These are phyloP conservation scores for Penaeus indicus DNA, from an alignment of 1,140 invertebrate species.

Conservation along the genomic window DNA sequence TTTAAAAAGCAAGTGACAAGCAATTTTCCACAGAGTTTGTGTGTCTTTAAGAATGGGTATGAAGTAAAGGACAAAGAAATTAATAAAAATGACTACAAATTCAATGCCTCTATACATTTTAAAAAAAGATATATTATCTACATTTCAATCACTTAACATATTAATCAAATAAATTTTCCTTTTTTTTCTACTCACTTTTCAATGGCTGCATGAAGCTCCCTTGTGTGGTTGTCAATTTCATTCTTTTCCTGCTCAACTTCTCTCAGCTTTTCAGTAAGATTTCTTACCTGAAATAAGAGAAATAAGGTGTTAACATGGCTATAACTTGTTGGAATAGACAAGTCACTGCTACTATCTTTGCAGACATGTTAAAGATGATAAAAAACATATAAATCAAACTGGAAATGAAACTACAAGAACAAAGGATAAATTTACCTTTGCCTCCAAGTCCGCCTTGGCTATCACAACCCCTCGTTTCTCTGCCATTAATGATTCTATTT, in stretches of 20 bases:
- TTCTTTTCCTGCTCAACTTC: conserved; percentile 49
- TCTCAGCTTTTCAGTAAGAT: conserved; percentile 32
- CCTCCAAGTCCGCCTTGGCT: conserved; percentile 55
- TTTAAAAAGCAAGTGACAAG: no score
- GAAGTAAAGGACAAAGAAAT: no score
- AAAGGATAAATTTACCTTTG: conserved; percentile 30
- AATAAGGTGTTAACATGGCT: background rate
- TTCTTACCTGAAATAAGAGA: conserved; percentile 26
- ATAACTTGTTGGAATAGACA: background rate
- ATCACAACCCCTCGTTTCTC: conserved; percentile 58
- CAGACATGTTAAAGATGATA: background rate
- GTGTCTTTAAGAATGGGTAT: no score
- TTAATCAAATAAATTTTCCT: no score
- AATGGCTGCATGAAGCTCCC: conserved; percentile 52
- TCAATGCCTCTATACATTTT: no score
- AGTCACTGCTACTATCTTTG: background rate
- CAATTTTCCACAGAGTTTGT: no score
- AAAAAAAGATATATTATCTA: no score
- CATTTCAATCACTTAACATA: no score
- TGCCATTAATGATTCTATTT: conserved; percentile 53
- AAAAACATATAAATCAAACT: background rate
- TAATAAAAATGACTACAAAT: no score
- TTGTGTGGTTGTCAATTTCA: conserved; percentile 50
- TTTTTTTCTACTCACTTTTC: conserved; percentile 37
- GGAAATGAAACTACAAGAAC: background rate